Conservation (phyloP, 2,113 vertebrate genomes). For the Callospermophilus lateralis region DNA sequence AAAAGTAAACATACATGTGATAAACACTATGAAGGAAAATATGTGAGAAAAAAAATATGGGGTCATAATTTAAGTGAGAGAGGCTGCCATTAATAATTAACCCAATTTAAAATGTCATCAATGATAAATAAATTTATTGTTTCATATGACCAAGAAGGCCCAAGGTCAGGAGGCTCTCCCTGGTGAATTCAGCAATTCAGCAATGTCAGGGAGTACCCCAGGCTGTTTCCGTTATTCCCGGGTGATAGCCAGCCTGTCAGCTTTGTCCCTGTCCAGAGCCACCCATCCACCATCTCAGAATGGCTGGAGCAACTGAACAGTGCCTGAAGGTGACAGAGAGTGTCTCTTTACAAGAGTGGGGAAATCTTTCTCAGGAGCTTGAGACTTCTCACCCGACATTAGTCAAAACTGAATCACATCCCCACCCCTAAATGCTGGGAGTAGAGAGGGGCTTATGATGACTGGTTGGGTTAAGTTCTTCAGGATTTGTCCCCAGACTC, state of each 20-base stretch:
- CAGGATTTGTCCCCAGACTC: background rate
- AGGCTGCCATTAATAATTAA: conserved; percentile 70
- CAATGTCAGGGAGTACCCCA: background rate
- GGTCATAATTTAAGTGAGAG: background rate
- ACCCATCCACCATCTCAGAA: background rate
- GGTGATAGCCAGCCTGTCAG: background rate
- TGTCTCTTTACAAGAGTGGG: background rate
- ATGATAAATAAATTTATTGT: conserved; percentile 57
- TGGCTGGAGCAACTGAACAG: background rate
- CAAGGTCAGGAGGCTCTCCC: conserved; percentile 46
- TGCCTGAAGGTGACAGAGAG: background rate
- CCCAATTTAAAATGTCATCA: conserved; percentile 44
- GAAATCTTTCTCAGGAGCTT: background rate
- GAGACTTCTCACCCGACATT: background rate
- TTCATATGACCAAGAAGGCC: conserved; percentile 29
- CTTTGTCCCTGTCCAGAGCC: no score
- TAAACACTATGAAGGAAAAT: conserved; percentile 14
- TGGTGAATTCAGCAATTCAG: background rate
- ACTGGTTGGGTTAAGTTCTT: background rate
- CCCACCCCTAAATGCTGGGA: background rate
- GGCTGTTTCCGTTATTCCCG: background rate
- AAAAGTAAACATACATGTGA: background rate
- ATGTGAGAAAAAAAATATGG: background rate
- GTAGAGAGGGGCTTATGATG: rapidly evolving
- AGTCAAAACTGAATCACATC: background rate